These are phyloP conservation scores for Litocranius walleri DNA, from an alignment of 2,113 vertebrate genomes.

Conservation along the genomic window DNA sequence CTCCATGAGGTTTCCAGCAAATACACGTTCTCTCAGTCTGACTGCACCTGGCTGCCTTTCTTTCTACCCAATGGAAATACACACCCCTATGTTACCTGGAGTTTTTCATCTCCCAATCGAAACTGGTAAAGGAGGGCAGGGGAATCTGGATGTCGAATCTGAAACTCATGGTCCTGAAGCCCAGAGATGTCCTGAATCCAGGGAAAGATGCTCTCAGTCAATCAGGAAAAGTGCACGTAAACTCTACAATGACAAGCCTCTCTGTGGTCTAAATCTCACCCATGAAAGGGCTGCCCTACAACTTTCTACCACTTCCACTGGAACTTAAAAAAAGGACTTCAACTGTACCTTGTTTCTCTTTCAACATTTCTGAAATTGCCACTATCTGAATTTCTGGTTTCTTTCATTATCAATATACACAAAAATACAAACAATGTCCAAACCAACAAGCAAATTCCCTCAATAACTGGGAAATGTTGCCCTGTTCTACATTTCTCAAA, in stretches of 20 bases:
- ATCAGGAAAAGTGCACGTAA: neutral
- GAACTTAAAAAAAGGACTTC: neutral
- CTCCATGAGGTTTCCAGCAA: neutral
- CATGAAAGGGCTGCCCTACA: neutral
- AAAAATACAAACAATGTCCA: neutral
- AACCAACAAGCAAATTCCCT: neutral
- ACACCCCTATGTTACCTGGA: slow-evolving; percentile 84
- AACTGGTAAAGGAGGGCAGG: slow-evolving; percentile 94
- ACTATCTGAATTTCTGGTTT: neutral
- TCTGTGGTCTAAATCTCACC: neutral
- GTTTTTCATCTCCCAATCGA: slow-evolving; percentile 95
- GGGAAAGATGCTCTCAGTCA: slow-evolving; percentile 51
- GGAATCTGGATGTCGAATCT: slow-evolving; percentile 92
- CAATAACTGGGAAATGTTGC: neutral
- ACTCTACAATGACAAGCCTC: neutral
- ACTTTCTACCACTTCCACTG: neutral
- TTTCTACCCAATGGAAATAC: neutral
- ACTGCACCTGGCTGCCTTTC: neutral
- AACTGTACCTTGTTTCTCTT: neutral
- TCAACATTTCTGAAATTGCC: neutral
- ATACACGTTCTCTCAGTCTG: neutral
- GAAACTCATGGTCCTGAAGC: slow-evolving; percentile 96
- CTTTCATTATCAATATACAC: neutral
- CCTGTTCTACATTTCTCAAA: neutral
- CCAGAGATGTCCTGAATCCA: slow-evolving; percentile 90